Percentiles rank a stretch among this genome's conserved stretches.
These are phyloP conservation scores for rabbit (Oryctolagus cuniculus) DNA, from an alignment of 2,113 vertebrate species.

Conservation along the genomic window mOryCun1.1 NC_091434.1:52820501-52821000, in stretches of 20 bases:
- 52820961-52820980: background rate
- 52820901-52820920: background rate
- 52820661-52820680: background rate
- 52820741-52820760: background rate
- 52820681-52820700: background rate
- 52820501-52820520: background rate
- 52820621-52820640: background rate
- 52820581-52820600: background rate
- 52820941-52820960: background rate
- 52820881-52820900: no score
- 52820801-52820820: background rate
- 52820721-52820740: background rate
- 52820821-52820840: background rate
- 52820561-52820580: background rate
- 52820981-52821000: background rate
- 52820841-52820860: background rate
- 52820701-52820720: background rate
- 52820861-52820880: background rate
- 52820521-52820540: background rate
- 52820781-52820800: background rate
- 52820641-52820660: background rate
- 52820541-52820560: background rate
- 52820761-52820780: background rate
- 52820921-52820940: background rate
- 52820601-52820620: background rate